Evolutionary conservation across 2,888 invertebrate species (phyloP).

Genomic region (Dermolepida albohirtum): DNA sequence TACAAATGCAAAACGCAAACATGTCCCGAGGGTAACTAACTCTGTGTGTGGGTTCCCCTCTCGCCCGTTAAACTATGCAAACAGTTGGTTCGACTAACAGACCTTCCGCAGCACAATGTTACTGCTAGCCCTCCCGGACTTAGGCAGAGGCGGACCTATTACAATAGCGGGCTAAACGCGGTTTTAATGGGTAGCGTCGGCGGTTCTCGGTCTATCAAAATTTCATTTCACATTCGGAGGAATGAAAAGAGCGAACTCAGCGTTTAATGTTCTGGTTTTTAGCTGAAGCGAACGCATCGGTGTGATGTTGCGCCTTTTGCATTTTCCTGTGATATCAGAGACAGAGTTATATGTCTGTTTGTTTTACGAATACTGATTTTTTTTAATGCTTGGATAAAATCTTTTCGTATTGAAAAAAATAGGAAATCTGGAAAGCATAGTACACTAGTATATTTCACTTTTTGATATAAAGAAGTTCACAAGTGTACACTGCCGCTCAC

Average conservation of each 20-base stretch:
- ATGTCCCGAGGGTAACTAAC: slow-evolving; percentile 9
- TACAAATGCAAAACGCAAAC: slow-evolving; percentile 6
- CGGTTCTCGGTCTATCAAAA: slow-evolving; percentile 21
- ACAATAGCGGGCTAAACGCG: slow-evolving; percentile 8
- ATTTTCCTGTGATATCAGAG: slow-evolving; percentile 5
- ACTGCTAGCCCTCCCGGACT: not conserved
- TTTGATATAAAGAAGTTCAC: no score
- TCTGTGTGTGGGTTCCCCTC: not conserved
- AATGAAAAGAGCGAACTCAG: slow-evolving; percentile 13
- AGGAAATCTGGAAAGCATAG: no score
- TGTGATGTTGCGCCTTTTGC: not conserved
- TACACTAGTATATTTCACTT: no score
- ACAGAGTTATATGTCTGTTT: slow-evolving; percentile 14
- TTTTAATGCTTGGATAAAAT: no score
- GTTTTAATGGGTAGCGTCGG: slow-evolving; percentile 5
- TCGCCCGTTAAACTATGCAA: slow-evolving; percentile 30
- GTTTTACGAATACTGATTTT: slow-evolving; percentile 9
- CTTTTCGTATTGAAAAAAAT: no score
- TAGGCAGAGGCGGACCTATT: slow-evolving; percentile 15
- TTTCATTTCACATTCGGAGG: slow-evolving; percentile 24
- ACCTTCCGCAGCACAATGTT: not conserved
- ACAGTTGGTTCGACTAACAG: slow-evolving; percentile 20
- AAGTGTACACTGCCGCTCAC: no score
- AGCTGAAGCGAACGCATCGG: slow-evolving; percentile 6
- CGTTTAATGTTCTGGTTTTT: slow-evolving; percentile 1